Percentiles rank a stretch among this genome's conserved stretches.
These are phyloP conservation scores for Eupelmus urozonus DNA, from an alignment of 2,888 invertebrate genomes.

Conservation along the genomic window DNA sequence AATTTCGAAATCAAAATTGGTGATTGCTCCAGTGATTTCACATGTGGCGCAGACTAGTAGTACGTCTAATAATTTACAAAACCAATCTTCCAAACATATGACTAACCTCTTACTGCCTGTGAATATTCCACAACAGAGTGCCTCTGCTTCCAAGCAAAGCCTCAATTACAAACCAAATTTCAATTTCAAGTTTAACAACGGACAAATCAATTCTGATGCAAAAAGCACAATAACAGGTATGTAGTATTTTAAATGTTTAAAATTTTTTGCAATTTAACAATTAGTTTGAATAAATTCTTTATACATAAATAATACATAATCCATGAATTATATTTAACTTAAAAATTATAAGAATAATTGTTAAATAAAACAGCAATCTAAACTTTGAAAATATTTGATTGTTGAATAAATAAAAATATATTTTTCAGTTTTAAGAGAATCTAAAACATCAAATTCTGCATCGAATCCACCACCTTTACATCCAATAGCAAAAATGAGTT, in stretches of 20 bases:
- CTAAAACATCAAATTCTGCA: constrained; percentile 72
- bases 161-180: constrained; percentile 81
- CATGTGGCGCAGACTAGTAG: constrained; percentile 69
- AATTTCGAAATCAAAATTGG: constrained; percentile 71
- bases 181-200: constrained; percentile 79
- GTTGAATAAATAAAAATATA: constrained; percentile 16
- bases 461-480: constrained; percentile 75
- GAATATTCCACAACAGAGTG: constrained; percentile 71
- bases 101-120: constrained; percentile 74
- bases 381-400: too few species aligned
- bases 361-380: neutral
- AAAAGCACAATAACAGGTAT: constrained; percentile 82
- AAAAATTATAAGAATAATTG: neutral
- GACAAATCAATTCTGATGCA: constrained; percentile 81
- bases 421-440: constrained; percentile 73
- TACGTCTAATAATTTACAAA: constrained; percentile 66
- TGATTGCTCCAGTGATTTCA: constrained; percentile 73
- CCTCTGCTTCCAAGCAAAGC: constrained; percentile 79
- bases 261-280: neutral
- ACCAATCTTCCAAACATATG: constrained; percentile 71
- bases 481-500: constrained; percentile 74
- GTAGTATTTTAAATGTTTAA: neutral
- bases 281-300: neutral
- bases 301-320: neutral
- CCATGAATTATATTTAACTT: too few species aligned